Percentiles rank a stretch among this genome's conserved stretches.
phyloP scores from a whole-genome alignment of 1,140 invertebrate species.

The Babylonia areolata region DNA sequence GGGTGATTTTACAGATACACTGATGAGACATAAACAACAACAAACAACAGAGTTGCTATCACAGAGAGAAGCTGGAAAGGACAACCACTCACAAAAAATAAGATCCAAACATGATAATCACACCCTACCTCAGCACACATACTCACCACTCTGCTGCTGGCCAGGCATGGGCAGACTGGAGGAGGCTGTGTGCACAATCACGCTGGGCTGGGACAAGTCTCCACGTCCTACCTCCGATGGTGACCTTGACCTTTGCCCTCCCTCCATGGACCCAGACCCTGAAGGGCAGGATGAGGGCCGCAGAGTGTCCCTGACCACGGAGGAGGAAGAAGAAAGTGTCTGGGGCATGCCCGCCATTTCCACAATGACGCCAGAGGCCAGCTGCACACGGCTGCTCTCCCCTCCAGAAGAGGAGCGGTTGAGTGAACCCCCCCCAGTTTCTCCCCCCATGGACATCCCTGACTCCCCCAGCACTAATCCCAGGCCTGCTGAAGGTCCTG shows the following conservation, averaged over 20 bases:
- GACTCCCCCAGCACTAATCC: neutral
- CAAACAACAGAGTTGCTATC: too few species aligned
- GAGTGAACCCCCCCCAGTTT: neutral
- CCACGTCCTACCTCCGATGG: conserved; percentile 16
- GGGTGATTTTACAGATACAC: neutral
- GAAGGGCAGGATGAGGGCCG: neutral
- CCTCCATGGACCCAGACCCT: neutral
- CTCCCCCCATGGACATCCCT: neutral
- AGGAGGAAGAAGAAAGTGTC: conserved; percentile 18
- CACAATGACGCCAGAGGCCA: conserved; percentile 34
- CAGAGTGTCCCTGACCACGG: conserved; percentile 18
- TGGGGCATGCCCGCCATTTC: conserved; percentile 26
- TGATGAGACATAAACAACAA: neutral
- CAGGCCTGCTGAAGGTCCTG: neutral
- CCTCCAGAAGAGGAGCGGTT: conserved; percentile 17
- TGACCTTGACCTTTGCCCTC: conserved; percentile 10
- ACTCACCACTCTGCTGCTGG: neutral
- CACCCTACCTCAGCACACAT: neutral
- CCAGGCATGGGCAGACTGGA: conserved; percentile 23
- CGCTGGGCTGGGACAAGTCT: conserved; percentile 64
- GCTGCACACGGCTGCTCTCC: conserved; percentile 7
- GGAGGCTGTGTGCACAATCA: conserved; percentile 69
- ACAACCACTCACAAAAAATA: neutral
- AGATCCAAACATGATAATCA: neutral
- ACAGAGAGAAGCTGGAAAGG: too few species aligned